Conservation (phyloP, 2,113 vertebrate genomes). For the Stomatorhinus ivindoensis region DNA sequence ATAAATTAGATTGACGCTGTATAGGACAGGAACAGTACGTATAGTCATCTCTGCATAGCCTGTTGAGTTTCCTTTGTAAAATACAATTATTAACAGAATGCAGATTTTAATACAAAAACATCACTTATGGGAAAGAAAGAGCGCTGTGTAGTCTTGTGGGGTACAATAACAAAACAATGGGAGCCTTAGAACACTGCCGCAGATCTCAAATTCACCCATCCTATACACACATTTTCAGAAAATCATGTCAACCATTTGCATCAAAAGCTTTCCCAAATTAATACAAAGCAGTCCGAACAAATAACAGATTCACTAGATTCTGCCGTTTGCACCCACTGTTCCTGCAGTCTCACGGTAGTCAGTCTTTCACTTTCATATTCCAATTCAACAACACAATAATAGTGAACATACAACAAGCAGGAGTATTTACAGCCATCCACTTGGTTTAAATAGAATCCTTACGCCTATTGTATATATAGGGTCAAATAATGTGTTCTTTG, state of each 20-base stretch:
- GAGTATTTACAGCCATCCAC: slow-evolving; percentile 35
- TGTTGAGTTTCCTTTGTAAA: background rate
- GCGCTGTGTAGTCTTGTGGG: background rate
- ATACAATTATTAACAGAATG: slow-evolving; percentile 11
- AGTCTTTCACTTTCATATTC: slow-evolving; percentile 35
- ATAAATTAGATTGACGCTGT: background rate
- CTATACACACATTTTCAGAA: background rate
- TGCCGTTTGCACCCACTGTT: background rate
- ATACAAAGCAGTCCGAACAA: background rate
- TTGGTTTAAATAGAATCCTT: slow-evolving; percentile 32
- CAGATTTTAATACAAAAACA: slow-evolving; percentile 6
- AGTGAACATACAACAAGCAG: slow-evolving; percentile 37
- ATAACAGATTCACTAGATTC: background rate
- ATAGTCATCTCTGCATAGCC: slow-evolving; percentile 15
- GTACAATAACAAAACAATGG: background rate
- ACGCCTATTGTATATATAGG: slow-evolving; percentile 19
- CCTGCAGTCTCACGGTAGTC: slow-evolving; percentile 7
- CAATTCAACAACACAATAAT: slow-evolving; percentile 47
- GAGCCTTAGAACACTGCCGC: background rate
- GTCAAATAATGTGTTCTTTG: slow-evolving; percentile 14
- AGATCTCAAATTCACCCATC: background rate
- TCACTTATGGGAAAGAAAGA: background rate
- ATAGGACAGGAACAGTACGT: background rate
- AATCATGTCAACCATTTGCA: background rate
- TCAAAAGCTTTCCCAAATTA: slow-evolving; percentile 6